Evolutionary conservation across 2,797 vertebrate genomes (phyloP).

Genomic region (Bryconaethiops microstoma): DNA sequence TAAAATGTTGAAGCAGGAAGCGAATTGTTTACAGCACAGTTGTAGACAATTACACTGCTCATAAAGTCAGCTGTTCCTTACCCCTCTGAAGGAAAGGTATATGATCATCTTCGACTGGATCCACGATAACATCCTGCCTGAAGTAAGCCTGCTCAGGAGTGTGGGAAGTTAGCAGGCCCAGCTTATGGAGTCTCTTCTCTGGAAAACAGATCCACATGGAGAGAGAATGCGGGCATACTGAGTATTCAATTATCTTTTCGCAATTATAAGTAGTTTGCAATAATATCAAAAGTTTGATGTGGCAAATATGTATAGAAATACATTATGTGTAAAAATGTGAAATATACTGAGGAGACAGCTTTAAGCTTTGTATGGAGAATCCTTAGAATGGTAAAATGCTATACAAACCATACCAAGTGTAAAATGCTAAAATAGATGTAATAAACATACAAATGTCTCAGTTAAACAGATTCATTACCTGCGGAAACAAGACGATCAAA

Average conservation of each 20-base stretch:
- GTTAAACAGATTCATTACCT: conserved; percentile 67
- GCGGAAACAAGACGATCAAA: conserved; percentile 85
- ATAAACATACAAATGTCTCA: not conserved
- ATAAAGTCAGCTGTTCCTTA: conserved; percentile 53
- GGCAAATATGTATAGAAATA: no score
- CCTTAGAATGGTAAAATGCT: not conserved
- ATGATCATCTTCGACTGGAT: conserved; percentile 88
- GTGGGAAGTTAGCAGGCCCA: conserved; percentile 82
- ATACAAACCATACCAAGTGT: not conserved
- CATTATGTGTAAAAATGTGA: no score
- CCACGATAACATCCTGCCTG: conserved; percentile 77
- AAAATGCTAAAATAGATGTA: not conserved
- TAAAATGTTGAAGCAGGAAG: not conserved
- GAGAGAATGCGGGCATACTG: not conserved
- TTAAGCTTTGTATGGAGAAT: not conserved
- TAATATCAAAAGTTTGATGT: no score
- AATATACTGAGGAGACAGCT: not conserved
- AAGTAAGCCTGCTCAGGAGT: conserved; percentile 82
- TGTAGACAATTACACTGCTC: not conserved
- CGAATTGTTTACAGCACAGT: not conserved
- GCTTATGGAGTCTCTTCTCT: conserved; percentile 87
- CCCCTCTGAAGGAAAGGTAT: conserved; percentile 88
- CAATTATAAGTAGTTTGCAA: not conserved
- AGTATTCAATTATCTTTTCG: not conserved
- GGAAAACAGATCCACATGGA: conserved; percentile 5